Percentiles rank a stretch among this genome's conserved stretches.
Evolutionary conservation across 2,888 invertebrate genomes (phyloP).

Genomic region (Andricus curvator): DNA sequence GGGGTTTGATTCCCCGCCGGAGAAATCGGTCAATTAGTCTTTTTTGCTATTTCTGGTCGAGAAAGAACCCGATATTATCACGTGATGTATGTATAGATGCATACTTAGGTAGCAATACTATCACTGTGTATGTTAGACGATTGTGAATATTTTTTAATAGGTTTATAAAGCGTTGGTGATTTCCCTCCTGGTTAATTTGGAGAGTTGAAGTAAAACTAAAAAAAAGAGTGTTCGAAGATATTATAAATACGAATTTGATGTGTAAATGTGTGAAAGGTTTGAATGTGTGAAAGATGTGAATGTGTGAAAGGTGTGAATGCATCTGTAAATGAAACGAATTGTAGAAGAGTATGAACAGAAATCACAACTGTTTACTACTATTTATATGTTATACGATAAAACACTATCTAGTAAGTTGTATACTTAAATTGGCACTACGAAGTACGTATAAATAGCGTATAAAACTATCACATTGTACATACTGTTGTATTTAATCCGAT

Average conservation of each 20-base stretch:
- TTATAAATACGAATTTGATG: background rate
- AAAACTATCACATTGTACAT: constrained; percentile 51
- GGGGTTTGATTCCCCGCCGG: too few relatives aligned
- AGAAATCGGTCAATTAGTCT: too few relatives aligned
- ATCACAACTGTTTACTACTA: constrained; percentile 59
- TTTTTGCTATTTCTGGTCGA: background rate
- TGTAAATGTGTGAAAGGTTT: constrained; percentile 51
- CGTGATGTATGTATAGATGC: constrained; percentile 53
- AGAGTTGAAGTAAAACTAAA: constrained; percentile 3
- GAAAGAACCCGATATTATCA: constrained; percentile 40
- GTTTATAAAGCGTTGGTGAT: constrained; percentile 72
- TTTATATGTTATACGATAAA: constrained; percentile 61
- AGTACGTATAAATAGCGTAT: constrained; percentile 39
- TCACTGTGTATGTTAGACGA: constrained; percentile 72
- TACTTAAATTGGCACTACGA: constrained; percentile 37
- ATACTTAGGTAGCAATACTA: constrained; percentile 49
- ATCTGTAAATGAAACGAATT: constrained; percentile 46
- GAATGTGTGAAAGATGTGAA: constrained; percentile 39
- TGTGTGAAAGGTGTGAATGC: constrained; percentile 47
- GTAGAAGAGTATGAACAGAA: constrained; percentile 57
- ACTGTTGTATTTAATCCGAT: constrained; percentile 63
- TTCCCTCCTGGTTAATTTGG: constrained; percentile 65
- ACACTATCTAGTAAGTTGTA: constrained; percentile 37
- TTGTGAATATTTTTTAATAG: constrained; percentile 76
- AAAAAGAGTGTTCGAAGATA: constrained; percentile 5